Evolutionary conservation across 2,113 vertebrate species (phyloP), one percentile per base, ranked within the genome.

Genomic region (Phoxinus phoxinus): DNA sequence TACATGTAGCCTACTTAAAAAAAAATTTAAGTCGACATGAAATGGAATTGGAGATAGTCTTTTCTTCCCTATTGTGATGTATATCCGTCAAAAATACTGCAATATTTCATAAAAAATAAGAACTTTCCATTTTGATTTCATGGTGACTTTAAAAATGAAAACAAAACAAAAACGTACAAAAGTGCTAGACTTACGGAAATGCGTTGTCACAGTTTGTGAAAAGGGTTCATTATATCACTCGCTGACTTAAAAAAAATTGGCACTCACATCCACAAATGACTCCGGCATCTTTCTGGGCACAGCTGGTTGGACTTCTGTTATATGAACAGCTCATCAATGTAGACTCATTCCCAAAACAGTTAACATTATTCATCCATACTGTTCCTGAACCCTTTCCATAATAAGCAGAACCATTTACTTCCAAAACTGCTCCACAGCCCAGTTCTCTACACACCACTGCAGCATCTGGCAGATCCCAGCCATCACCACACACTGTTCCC

Each of bases 401-500:
- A 44, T 44, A 63, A 41, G 77, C 77, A 13, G 51, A 35, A 3
- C 5, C 27, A n/a, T 44, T 80, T 46, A 63, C 27, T 23, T 32
- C 63, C 17, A 82, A 15, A 82, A 44, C 17, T 0, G 10, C 32
- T 11, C 61, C 61, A 35, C 80, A 82, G 25, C 27, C 80, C 63
- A 82, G 0, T 0, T 32, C 10, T 15, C 1, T n/a, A 69, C 80
- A 82, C 10, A 82, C 63, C 6, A 82, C 80, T 9, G 6, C 41
- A 32, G 80, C 59, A 35, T 82, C 80, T 32, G 44, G 6, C 23
- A 7, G 27, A 69, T 82, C 80, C 80, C 80, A 82, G 10, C 44
- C 63, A 32, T 12, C 46, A 35, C 53, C 63, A 82, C 80, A 82
- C 41, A 69, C 80, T 15, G 80, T 82, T 53, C 80, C 80, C 80